Evolutionary conservation across 2,888 invertebrate genomes (phyloP), one percentile per base, ranked within the genome.

Genomic region (Protophormia terraenovae): DNA sequence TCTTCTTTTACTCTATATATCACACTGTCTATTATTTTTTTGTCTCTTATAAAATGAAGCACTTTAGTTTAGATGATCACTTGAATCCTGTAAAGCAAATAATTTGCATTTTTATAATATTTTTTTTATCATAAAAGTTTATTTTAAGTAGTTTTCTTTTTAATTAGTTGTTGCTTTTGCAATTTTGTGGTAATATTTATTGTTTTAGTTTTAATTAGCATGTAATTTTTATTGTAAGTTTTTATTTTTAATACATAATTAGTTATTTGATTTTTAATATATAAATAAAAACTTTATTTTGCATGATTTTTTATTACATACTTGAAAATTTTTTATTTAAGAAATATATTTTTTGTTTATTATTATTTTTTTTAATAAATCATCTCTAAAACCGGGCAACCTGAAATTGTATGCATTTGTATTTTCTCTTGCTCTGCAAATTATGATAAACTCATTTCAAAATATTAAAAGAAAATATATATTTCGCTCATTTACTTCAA

Each of bases 81-180:
- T 76, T 79, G 79, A 84, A 71, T 79, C 69, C 55, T 84, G 84
- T 84, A 84, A 22, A 84, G 84, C 84, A 84, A 79, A 32, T 38
- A 14, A 60, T 50, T 73, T 67, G 50, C 50, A 62, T 47, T 60
- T n/a, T n/a, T n/a, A n/a, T n/a, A n/a, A n/a, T n/a, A 8, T 41
- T 67, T 38, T 19, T 47, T 3, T 29, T 24, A 19, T 35, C 12
- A 41, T 41, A 1, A 24, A 35, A 35, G 14, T 53, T 66, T 19
- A 47, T 47, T 4, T 14, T 16, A 16, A 45, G 14, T 47, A 47
- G 8, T 32, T 32, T 60, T 24, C 5, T 66, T 55, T 77, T 73
- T 58, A 24, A 53, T 79, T 80, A 38, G 8, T 27, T 58, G 47
- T 41, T 53, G 55, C 38, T 73, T 22, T 62, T 41, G 27, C 22